A percentile compares a stretch with the other conserved stretches of the same genome.
Conservation (phyloP, 2,888 invertebrate genomes). For the Rosalia funebris region DNA sequence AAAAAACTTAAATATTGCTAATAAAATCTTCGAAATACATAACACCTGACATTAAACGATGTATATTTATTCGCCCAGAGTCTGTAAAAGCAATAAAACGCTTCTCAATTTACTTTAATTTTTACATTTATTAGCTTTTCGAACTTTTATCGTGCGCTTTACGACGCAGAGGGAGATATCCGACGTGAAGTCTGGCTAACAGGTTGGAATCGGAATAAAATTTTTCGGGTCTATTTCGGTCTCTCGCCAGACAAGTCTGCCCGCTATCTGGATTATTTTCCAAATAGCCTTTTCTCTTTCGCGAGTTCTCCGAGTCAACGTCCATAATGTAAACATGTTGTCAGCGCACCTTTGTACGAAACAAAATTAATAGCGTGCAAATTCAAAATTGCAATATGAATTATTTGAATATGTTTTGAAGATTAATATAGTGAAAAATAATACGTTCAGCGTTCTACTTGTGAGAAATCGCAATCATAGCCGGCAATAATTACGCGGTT, state of each 20-base stretch:
- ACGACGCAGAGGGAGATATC: neutral
- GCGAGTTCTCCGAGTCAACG: too few relatives aligned
- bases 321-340: neutral
- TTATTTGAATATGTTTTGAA: neutral
- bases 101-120: neutral
- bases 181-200: neutral
- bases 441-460: too few relatives aligned
- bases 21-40: neutral
- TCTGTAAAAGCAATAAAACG: neutral
- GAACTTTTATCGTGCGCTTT: neutral
- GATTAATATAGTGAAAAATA: too few relatives aligned
- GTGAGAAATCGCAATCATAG: too few relatives aligned
- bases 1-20: neutral
- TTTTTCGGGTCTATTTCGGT: neutral
- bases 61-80: neutral
- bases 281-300: too few relatives aligned
- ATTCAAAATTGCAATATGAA: neutral
- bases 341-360: neutral
- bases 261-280: too few relatives aligned
- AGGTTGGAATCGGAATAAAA: neutral
- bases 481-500: too few relatives aligned
- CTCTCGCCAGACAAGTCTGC: too few relatives aligned
- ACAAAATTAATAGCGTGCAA: neutral
- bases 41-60: neutral
- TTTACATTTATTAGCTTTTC: neutral